Base-by-base conservation (phyloP, 1,140 invertebrate genomes). In the Danaus plexippus region DNA sequence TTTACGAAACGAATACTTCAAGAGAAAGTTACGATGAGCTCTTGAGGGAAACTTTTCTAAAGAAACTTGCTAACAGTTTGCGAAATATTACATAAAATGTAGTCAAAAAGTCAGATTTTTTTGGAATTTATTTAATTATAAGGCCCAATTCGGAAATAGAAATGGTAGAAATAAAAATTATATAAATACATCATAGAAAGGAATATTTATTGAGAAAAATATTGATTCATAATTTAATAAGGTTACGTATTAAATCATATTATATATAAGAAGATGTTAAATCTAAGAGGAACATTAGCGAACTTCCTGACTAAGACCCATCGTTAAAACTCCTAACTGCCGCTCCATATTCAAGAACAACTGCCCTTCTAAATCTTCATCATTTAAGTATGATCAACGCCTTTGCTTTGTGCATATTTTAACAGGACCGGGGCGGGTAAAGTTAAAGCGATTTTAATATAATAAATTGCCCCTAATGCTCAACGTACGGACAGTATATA, bases 271-370 rank as follows among this genome's bases (percentile, higher is more conserved):
- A 49, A 50, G 41, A 11, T 15, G 50, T 52, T 52, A 43, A 49
- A 52, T 32, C 22, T 32, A 52, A 43, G 50, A 43, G 12, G 6
- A 52, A 52, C 41, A 52, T 43, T 52, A 6, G 15, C 22, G 46
- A 58, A 58, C 49, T 58, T 52, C 56, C 52, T 48, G 18, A 13
- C 44, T 47, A 67, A 64, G 70, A 69, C 41, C 46, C 46, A 61
- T 59, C 59, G 61, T 58, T 52, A 64, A 63, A 69, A 61, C 59
- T 52, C 40, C 49, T 43, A 59, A 54, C 52, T 52, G 47, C 54
- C 50, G 44, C 54, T 56, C 54, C 59, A 61, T 56, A 48, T 52
- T 58, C 56, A 55, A 11, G 40, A 56, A 51, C 41, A 58, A 57
- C 61, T 62, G 47, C 41, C 54, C 60, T 52, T n/a, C 49, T 54